Conservation (phyloP, 2,888 invertebrate genomes). For the Pollenia griseotomentosa region DNA sequence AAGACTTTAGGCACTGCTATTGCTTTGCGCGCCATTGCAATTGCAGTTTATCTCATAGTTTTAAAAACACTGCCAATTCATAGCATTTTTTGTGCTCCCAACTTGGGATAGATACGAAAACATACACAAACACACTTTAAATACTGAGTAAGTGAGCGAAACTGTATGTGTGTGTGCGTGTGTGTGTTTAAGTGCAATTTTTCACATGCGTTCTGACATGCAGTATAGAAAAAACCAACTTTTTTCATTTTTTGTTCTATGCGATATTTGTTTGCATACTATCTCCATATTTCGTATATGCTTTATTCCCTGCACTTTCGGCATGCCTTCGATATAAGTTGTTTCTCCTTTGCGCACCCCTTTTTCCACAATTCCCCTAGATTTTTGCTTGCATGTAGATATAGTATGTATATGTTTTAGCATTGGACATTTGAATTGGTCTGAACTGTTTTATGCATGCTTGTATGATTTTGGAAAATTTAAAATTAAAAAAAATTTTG, state of each 20-base stretch:
- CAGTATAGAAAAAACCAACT: constrained; percentile 48
- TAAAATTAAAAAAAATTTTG: constrained; percentile 10
- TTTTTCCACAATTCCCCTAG: background rate
- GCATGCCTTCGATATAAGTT: constrained; percentile 35
- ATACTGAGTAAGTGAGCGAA: constrained; percentile 5
- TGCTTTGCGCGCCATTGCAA: constrained; percentile 12
- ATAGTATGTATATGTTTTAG: constrained; percentile 51
- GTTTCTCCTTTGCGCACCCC: background rate
- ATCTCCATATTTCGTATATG: constrained; percentile 13
- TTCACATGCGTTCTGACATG: constrained; percentile 72
- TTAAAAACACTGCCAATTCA: constrained; percentile 61
- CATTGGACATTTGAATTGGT: constrained; percentile 66
- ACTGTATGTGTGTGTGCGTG: background rate
- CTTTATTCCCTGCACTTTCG: constrained; percentile 28
- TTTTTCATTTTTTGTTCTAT: constrained; percentile 16
- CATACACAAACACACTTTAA: background rate
- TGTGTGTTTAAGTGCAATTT: constrained; percentile 63
- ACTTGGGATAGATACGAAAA: constrained; percentile 27
- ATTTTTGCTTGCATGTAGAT: background rate
- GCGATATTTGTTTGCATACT: constrained; percentile 51
- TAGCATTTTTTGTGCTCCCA: constrained; percentile 24
- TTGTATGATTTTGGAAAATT: background rate
- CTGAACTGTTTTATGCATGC: constrained; percentile 59
- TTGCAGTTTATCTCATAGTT: constrained; percentile 61
- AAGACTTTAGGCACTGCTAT: constrained; percentile 4